These are phyloP conservation scores for Papilio xuthus DNA, from an alignment of 1,140 invertebrate species.

Conservation along the genomic window DNA sequence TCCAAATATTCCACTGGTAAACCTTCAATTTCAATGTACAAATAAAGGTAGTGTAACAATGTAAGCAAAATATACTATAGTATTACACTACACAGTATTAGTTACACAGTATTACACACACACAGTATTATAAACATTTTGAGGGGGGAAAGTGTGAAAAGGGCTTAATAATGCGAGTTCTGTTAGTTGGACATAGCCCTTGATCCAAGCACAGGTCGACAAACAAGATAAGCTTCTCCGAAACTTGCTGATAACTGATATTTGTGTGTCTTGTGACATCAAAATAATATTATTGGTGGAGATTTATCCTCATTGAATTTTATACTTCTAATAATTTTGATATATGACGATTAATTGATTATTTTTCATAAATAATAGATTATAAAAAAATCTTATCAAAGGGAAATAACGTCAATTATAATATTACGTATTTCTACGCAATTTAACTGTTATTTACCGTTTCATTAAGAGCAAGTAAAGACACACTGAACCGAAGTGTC, in stretches of 20 bases:
- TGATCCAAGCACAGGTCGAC: slow-evolving; percentile 13
- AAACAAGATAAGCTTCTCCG: slow-evolving; percentile 33
- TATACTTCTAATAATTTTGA: neutral
- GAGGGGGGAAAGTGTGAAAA: slow-evolving; percentile 8
- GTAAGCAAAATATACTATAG: too few species aligned
- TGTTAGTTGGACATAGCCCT: slow-evolving; percentile 11
- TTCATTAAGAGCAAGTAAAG: neutral
- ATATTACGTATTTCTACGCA: neutral
- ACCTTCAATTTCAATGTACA: too few species aligned
- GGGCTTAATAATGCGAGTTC: neutral
- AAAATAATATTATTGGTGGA: neutral
- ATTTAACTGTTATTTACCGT: neutral
- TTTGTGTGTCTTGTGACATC: neutral
- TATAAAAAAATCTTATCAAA: too few species aligned
- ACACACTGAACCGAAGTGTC: neutral
- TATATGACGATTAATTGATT: too few species aligned
- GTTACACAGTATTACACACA: too few species aligned
- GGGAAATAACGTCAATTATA: too few species aligned
- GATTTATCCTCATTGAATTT: slow-evolving; percentile 1
- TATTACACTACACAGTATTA: too few species aligned
- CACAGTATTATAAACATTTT: too few species aligned
- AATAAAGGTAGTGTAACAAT: too few species aligned
- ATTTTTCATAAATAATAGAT: too few species aligned
- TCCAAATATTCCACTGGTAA: too few species aligned
- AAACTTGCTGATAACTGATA: slow-evolving; percentile 19